A percentile compares a stretch with the other conserved stretches of the same genome.
Evolutionary conservation across 2,797 vertebrate species (phyloP).

Genomic region (Enteromius paludinosus): DNA sequence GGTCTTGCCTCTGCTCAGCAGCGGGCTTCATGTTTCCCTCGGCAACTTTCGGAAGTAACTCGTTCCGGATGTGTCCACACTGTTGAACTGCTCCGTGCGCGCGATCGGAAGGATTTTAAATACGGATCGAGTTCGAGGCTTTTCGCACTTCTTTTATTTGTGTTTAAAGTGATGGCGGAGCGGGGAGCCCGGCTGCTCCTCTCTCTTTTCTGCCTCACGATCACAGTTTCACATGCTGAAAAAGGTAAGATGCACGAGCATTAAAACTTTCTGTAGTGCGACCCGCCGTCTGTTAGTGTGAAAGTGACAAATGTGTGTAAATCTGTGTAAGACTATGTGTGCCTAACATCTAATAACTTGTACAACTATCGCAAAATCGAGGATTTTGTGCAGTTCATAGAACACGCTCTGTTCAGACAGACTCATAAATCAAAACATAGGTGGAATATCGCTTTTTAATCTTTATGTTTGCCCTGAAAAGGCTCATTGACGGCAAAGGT

Average conservation of each 20-base stretch:
- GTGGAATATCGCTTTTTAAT: neutral
- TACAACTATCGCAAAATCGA: neutral
- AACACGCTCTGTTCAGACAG: neutral
- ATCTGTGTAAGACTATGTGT: neutral
- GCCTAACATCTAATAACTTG: neutral
- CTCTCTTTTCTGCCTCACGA: constrained; percentile 82
- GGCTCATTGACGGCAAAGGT: neutral
- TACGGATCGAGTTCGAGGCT: constrained; percentile 68
- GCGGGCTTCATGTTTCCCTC: constrained; percentile 75
- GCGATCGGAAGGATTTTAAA: constrained; percentile 61
- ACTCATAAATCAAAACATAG: constrained; percentile 7
- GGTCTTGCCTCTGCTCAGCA: constrained; percentile 52
- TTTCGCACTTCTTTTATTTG: constrained; percentile 70
- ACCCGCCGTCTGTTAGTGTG: neutral
- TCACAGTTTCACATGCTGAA: constrained; percentile 76
- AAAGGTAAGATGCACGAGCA: constrained; percentile 73
- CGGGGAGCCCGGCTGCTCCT: constrained; percentile 83
- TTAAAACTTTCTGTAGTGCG: constrained; percentile 22
- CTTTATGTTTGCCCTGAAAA: neutral
- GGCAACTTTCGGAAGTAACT: constrained; percentile 72
- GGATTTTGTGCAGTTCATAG: neutral
- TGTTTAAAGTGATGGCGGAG: constrained; percentile 86
- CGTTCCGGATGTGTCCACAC: constrained; percentile 72
- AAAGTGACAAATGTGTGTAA: neutral
- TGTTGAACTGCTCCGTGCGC: constrained; percentile 69